phyloP scores from a whole-genome alignment of 2,113 vertebrate genomes.

The Oreocharis arfaki region DNA sequence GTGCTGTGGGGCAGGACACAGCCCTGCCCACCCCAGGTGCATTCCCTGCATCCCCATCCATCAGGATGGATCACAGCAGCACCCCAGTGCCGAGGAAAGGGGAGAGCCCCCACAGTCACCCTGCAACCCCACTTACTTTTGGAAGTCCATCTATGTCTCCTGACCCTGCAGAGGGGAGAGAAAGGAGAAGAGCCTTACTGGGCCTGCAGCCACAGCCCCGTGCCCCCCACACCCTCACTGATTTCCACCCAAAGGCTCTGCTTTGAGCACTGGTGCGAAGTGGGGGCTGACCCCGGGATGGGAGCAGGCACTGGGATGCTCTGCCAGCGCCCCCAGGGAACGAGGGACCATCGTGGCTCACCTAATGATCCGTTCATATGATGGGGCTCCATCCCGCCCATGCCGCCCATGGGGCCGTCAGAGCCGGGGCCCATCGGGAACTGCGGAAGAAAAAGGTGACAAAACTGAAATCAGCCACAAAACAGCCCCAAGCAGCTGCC shows the following conservation, averaged over 20 bases:
- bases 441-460: constrained; percentile 55
- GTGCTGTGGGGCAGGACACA: not conserved
- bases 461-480: not conserved
- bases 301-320: not conserved
- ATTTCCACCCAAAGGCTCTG: not conserved
- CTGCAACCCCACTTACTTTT: constrained; percentile 81
- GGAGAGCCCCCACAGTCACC: not conserved
- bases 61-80: not conserved
- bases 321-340: not conserved
- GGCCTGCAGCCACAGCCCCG: accelerated
- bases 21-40: not conserved
- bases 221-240: not conserved
- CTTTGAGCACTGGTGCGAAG: accelerated
- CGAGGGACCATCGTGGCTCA: not conserved
- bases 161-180: constrained; percentile 78
- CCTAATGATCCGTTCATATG: constrained; percentile 97
- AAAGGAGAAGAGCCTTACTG: not conserved
- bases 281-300: not conserved
- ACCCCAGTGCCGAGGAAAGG: not conserved
- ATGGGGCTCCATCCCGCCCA: constrained; percentile 98
- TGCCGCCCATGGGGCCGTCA: constrained; percentile 95
- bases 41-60: not conserved
- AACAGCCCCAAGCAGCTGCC: not conserved
- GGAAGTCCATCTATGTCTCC: constrained; percentile 98
- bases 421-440: constrained; percentile 97